phyloP scores from a whole-genome alignment of 2,113 vertebrate species.

The Apodemus sylvaticus region DNA sequence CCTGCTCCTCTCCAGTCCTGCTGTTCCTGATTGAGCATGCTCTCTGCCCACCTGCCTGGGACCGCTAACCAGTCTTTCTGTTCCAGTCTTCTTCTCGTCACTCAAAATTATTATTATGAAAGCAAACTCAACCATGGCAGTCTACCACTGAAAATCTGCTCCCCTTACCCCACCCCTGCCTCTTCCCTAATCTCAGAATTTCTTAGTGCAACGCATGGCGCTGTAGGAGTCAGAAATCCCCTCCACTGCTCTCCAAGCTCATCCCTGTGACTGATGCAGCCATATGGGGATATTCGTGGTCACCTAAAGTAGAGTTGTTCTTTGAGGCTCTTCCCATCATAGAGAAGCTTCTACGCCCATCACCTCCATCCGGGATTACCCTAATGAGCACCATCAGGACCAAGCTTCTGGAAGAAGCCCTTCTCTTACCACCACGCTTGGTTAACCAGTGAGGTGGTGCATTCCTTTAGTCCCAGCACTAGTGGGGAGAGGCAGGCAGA shows the following conservation, averaged over 20 bases:
- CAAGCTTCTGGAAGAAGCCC: background rate
- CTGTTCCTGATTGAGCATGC: no score
- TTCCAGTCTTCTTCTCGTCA: background rate
- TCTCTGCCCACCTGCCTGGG: background rate
- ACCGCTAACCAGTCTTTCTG: background rate
- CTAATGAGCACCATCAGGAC: background rate
- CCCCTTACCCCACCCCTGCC: background rate
- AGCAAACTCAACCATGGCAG: background rate
- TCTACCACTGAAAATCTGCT: background rate
- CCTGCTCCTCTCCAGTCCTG: background rate
- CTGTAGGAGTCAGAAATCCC: background rate
- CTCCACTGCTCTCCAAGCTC: background rate
- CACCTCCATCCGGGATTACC: background rate
- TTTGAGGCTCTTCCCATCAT: background rate
- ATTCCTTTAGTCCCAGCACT: background rate
- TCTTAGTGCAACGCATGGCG: background rate
- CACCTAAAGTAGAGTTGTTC: background rate
- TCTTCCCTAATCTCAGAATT: background rate
- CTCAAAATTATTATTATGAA: background rate
- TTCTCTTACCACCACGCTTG: background rate
- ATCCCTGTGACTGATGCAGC: background rate
- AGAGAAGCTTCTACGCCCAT: background rate
- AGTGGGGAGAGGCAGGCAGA: background rate
- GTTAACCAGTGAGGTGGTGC: background rate
- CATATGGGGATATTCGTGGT: background rate